Base-by-base conservation (phyloP, 2,113 vertebrate genomes). In the Brachyhypopomus occidentalis region DNA sequence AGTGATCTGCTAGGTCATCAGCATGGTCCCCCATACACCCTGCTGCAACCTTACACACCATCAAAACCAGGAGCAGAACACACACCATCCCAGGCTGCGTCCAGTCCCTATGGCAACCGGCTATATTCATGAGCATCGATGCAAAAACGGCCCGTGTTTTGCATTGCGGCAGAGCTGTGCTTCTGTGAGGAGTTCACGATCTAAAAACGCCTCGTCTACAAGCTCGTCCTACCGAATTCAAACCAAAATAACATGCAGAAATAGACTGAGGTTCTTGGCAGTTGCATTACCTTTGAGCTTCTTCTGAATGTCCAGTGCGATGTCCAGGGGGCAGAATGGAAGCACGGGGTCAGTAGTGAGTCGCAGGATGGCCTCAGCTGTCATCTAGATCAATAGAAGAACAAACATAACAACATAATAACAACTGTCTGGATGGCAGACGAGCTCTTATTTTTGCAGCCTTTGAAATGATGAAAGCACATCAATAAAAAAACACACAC, bases 221-320 rank as follows among this genome's bases (percentile, higher is more conserved):
- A 45, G 41, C 41, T 8, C 5, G 41, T 45, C 41, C 41, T 8
- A 45, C 41, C 2, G 41, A 45, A 45, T 45, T 45, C 9, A 11
- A 45, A 45, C 9, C 41, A 45, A 6, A 45, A 6, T 45, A 11
- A 45, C 41, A 30, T 7, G 2, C 25, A 41, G 41, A 45, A 71
- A 23, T 3, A 30, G 48, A 78, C 2, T 9, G 5, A 6, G 9
- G 9, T 45, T 45, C 41, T 11, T 6, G 41, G 9, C 41, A 23
- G 30, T 11, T 25, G 3, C 41, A 83, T 93, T 95, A 98, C 96
- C 96, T 97, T 95, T 96, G 75, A 98, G 95, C 83, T 90, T 96
- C 88, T 95, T 96, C 88, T 98, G 97, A 88, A 97, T 92, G 91
- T 96, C 94, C 89, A 98, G 91, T 0, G 95, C 96, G 34, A 98